Conservation (phyloP, 2,797 vertebrate genomes). For the Pseudomugil gertrudae region DNA sequence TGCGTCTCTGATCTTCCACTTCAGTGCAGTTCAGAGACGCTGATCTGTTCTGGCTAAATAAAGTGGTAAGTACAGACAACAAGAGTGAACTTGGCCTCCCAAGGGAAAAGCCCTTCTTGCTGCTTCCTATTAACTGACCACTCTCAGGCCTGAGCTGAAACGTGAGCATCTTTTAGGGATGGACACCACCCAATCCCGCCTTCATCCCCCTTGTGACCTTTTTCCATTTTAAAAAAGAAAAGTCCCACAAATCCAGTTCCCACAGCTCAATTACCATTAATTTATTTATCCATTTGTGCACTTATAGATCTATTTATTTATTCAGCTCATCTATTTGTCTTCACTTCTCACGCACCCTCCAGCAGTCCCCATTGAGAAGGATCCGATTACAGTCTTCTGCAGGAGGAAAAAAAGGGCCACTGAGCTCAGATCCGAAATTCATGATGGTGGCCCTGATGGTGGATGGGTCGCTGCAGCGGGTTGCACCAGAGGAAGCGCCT, state of each 20-base stretch:
- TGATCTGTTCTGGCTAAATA: slow-evolving; percentile 41
- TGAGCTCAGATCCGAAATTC: slow-evolving; percentile 44
- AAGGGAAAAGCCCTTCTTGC: slow-evolving; percentile 57
- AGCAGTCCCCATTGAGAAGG: slow-evolving; percentile 37
- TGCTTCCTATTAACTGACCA: slow-evolving; percentile 54
- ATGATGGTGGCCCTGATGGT: slow-evolving; percentile 68
- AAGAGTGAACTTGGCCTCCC: slow-evolving; percentile 61
- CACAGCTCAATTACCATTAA: slow-evolving; percentile 68
- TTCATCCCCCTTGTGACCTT: slow-evolving; percentile 66
- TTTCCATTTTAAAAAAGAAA: slow-evolving; percentile 46
- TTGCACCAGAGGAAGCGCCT: slow-evolving; percentile 54
- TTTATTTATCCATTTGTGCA: slow-evolving; percentile 76
- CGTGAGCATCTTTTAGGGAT: slow-evolving; percentile 68
- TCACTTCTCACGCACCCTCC: slow-evolving; percentile 71
- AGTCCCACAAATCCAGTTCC: slow-evolving; percentile 78
- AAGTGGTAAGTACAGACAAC: slow-evolving; percentile 60
- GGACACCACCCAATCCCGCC: slow-evolving; percentile 67
- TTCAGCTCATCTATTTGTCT: slow-evolving; percentile 66
- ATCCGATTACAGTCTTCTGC: slow-evolving; percentile 49
- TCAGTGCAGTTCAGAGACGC: slow-evolving; percentile 22
- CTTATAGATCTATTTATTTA: slow-evolving; percentile 78
- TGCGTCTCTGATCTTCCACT: slow-evolving; percentile 57
- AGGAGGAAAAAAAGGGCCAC: slow-evolving; percentile 23
- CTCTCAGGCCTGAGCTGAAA: slow-evolving; percentile 74
- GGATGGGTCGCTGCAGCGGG: slow-evolving; percentile 31